Evolutionary conservation across 2,797 vertebrate species (phyloP).

Genomic region (Acrossocheilus wenchowensis): DNA sequence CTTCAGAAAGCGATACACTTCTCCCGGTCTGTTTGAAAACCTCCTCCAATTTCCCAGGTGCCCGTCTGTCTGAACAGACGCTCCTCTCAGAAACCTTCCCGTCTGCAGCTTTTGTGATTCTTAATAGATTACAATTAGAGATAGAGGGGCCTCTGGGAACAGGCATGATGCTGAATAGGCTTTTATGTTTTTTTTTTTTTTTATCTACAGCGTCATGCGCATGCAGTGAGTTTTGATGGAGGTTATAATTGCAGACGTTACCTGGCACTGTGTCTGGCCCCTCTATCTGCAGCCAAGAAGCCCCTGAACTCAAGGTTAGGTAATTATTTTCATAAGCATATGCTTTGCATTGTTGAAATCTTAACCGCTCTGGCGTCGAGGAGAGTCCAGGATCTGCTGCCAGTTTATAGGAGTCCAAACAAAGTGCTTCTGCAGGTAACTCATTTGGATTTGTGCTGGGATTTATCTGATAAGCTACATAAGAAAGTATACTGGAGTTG

Average conservation of each 20-base stretch:
- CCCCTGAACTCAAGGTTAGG: constrained; percentile 38
- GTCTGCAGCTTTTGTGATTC: constrained; percentile 67
- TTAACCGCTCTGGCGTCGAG: constrained; percentile 31
- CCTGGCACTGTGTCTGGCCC: constrained; percentile 31
- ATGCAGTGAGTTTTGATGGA: constrained; percentile 51
- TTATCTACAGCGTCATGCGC: constrained; percentile 29
- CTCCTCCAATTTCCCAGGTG: constrained; percentile 81
- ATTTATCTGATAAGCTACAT: background rate
- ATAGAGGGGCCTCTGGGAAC: constrained; percentile 64
- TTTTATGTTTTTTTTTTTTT: constrained; percentile 54
- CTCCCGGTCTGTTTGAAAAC: constrained; percentile 65
- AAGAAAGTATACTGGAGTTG: background rate
- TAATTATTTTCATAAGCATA: constrained; percentile 49
- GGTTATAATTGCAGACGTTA: constrained; percentile 51
- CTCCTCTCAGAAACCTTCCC: constrained; percentile 66
- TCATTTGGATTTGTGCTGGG: constrained; percentile 58
- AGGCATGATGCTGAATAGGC: constrained; percentile 60
- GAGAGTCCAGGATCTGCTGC: constrained; percentile 35
- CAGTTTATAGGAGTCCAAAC: constrained; percentile 15
- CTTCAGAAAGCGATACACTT: constrained; percentile 73
- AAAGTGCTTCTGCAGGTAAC: constrained; percentile 42
- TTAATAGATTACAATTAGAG: constrained; percentile 73
- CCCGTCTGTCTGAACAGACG: constrained; percentile 79
- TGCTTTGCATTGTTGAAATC: constrained; percentile 37
- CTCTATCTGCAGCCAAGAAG: constrained; percentile 46